Percentiles rank a stretch among this genome's conserved stretches.
phyloP scores from a whole-genome alignment of 2,888 invertebrate species.

The Lamellibrachia columna region DNA sequence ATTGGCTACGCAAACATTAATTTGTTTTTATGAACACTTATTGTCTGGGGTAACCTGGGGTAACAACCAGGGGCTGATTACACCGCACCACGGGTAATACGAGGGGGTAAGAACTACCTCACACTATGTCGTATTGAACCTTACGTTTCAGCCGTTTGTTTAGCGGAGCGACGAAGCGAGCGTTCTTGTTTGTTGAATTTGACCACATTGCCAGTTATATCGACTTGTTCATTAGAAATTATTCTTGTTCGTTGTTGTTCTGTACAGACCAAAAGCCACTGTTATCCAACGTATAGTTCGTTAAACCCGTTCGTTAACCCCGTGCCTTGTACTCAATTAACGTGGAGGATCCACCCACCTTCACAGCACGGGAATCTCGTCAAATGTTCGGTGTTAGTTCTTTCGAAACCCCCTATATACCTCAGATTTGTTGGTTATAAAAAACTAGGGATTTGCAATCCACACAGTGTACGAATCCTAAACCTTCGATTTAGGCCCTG shows the following conservation, averaged over 20 bases:
- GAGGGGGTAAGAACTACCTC: background rate
- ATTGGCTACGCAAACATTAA: background rate
- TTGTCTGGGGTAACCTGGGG: background rate
- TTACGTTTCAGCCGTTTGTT: background rate
- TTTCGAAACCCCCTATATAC: background rate
- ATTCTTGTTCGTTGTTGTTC: background rate
- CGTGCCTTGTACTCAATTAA: background rate
- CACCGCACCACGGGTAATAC: conserved; percentile 8
- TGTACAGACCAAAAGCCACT: background rate
- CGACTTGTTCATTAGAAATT: too few relatives aligned
- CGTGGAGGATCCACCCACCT: background rate
- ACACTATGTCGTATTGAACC: background rate
- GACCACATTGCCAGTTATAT: too few relatives aligned
- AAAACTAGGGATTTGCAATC: background rate
- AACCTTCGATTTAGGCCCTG: background rate
- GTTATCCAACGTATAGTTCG: background rate
- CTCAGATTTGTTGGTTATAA: background rate
- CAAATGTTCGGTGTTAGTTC: background rate
- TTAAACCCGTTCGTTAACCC: background rate
- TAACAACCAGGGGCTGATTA: conserved; percentile 14
- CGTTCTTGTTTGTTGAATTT: too few relatives aligned
- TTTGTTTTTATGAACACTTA: background rate
- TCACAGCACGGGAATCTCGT: background rate
- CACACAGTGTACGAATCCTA: background rate
- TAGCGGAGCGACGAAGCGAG: background rate